Evolutionary conservation across 2,113 vertebrate genomes (phyloP).

Genomic region (Heloderma charlesbogerti): DNA sequence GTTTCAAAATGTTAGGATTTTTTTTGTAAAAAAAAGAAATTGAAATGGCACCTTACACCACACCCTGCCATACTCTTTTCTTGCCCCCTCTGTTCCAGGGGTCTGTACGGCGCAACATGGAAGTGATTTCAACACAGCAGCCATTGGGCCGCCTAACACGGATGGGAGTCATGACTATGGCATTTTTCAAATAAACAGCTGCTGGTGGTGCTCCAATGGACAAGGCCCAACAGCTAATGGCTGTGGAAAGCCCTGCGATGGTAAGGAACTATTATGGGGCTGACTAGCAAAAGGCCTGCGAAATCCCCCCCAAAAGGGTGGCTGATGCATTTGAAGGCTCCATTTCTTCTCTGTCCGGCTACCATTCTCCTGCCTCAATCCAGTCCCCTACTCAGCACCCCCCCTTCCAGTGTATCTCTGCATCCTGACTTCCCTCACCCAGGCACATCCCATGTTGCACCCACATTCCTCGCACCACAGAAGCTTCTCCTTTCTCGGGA

Average conservation of each 20-base stretch:
- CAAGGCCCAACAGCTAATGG: neutral
- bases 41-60: too few species aligned
- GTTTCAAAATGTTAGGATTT: too few species aligned
- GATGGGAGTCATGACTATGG: neutral
- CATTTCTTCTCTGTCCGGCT: too few species aligned
- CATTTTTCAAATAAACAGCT: slow-evolving; percentile 23
- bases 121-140: neutral
- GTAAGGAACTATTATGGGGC: neutral
- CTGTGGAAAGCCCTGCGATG: neutral
- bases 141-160: neutral
- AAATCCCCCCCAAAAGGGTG: neutral
- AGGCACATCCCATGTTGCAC: too few species aligned
- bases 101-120: neutral
- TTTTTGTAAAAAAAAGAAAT: too few species aligned
- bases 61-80: too few species aligned
- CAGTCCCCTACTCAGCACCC: neutral
- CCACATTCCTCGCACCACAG: neutral
- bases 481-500: neutral
- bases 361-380: neutral
- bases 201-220: neutral
- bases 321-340: neutral
- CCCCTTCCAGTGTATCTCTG: neutral
- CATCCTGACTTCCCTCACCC: neutral
- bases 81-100: neutral
- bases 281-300: neutral